Base-by-base conservation (phyloP, 2,113 vertebrate species). In the Paralichthys olivaceus region DNA sequence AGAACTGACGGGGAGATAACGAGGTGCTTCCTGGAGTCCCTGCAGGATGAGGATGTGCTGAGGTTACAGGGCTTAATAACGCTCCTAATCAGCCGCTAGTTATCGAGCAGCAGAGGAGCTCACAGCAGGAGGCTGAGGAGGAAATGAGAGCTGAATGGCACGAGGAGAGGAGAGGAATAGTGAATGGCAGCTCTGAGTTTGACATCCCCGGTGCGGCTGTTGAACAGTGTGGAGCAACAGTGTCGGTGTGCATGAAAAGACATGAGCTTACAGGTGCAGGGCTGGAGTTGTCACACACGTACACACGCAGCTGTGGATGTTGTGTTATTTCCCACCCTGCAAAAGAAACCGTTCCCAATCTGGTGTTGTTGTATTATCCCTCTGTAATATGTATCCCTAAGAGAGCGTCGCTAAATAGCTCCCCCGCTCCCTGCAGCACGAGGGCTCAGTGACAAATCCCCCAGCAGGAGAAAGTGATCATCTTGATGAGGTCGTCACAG, bases 361-460 rank as follows among this genome's bases (percentile, higher is more conserved):
- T 84, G 32, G 7, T 34, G 61, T 78, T 60, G 78, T 78, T 81
- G 83, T 68, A 37, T 84, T 81, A 73, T 84, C 79, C 77, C 55
- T 34, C 73, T 84, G 84, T 83, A 66, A 71, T 77, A 62, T 51
- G 47, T 25, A 49, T 87, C 81, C 86, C 79, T 14, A 20, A 84
- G 85, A 84, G 73, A 88, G 78, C 66, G 63, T 87, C 82, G 74
- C 84, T 91, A 87, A 89, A 86, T 80, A 82, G 83, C 75, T 72
- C 40, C 28, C 80, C 83, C 62, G 75, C 83, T 80, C 69, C 51
- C 79, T 43, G 53, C 83, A 65, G 77, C 83, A 80, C 11, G 15
- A 85, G 79, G 84, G 88, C 90, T 89, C 75, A 85, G 77, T 88
- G 82, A 87, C 83, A 88, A 91, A 90, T 89, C 86, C 85, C 81